These are phyloP conservation scores for Euleptes europaea DNA, from an alignment of 2,113 vertebrate genomes.

Conservation along the genomic window DNA sequence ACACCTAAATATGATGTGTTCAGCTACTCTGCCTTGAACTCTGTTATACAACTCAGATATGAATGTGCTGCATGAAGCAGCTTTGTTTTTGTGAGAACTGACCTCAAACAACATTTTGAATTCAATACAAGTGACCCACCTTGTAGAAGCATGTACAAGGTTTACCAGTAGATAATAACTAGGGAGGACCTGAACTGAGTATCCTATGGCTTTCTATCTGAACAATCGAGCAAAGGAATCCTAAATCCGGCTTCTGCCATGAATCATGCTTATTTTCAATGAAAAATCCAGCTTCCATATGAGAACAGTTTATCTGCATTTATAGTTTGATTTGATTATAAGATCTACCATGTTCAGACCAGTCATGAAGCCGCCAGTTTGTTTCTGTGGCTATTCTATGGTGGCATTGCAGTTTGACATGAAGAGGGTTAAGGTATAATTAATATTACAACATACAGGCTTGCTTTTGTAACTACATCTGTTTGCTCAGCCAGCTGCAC, in stretches of 20 bases:
- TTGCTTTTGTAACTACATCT: not conserved
- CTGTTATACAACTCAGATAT: not conserved
- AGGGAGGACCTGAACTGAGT: not conserved
- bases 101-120: not conserved
- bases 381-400: not conserved
- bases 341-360: not conserved
- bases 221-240: not conserved
- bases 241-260: not conserved
- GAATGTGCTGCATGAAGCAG: not conserved
- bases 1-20: slow-evolving; percentile 4
- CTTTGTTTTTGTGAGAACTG: not conserved
- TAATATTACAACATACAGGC: not conserved
- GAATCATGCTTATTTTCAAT: not conserved
- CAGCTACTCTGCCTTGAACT: not conserved
- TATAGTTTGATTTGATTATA: not conserved
- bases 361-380: not conserved
- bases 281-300: not conserved
- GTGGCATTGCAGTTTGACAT: not conserved
- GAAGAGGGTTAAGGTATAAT: not conserved
- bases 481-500: not conserved
- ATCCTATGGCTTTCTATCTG: not conserved
- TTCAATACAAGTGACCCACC: not conserved
- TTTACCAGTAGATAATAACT: not conserved
- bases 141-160: not conserved
- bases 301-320: slow-evolving; percentile 4